Evolutionary conservation across 2,113 vertebrate species (phyloP), one percentile per base, ranked within the genome.

Genomic region (Turnix velox): DNA sequence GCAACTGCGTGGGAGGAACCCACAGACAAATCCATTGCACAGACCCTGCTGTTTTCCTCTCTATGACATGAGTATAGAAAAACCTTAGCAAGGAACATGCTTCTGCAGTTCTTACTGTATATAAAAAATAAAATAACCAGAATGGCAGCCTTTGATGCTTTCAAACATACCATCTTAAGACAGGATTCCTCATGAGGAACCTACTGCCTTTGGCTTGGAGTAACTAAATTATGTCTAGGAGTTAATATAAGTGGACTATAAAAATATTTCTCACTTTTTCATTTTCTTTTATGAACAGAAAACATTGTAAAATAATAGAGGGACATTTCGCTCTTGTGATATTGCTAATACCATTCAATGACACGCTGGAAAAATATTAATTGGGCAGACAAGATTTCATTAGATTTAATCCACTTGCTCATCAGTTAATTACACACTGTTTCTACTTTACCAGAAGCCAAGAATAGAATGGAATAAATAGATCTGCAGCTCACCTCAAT

Each of bases 401-500:
- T 87, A 84, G 42, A 58, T 87, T 93, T 84, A 89, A 92, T 45
- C 45, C 62, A 45, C 45, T 68, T 45, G 33, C 62, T 92, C 80
- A 75, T 25, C 25, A n/a, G 24, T 45, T 87, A 88, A 75, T 86
- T 82, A 76, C 49, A 46, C 40, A 66, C 18, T 57, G 13, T 45
- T 88, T 74, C 84, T 87, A 28, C 43, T 79, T 65, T 72, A 65
- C 77, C 66, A 93, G 59, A 90, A 91, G 62, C 12, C n/a, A 66
- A 24, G 43, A 86, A 71, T 0, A 90, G 51, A 90, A 85, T 17
- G 66, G 58, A 46, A 54, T 65, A 82, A 94, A 73, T 37, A 65
- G 27, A 71, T 49, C 16, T 46, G 42, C 31, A 62, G 19, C 94
- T 95, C 51, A 96, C 96, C 96, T 92, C 59, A 63, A 10, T 45